Evolutionary conservation across 2,888 invertebrate genomes (phyloP), one percentile per base, ranked within the genome.

Genomic region (Patella caerulea): DNA sequence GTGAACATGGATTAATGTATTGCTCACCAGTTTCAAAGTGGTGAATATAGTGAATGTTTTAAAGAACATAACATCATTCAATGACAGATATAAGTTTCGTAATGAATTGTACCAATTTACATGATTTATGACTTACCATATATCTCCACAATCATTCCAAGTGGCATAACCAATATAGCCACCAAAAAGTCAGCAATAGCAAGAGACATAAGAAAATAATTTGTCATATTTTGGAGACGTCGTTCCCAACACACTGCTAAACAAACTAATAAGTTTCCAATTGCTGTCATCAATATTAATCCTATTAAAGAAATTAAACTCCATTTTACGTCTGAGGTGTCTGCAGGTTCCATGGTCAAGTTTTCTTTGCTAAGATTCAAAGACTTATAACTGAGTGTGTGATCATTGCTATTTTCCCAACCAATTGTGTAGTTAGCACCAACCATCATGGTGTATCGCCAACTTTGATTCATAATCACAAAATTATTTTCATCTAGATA

Each of bases 171-270:
- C 89, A 98, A 95, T 82, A 97, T 92, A 89, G 97, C 97, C 90
- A 98, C 98, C 81, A 98, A 93, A 81, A 98, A 93, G 93, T 98
- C 98, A 75, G 98, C 98, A 79, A 98, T 96, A 75, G 98, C 97
- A 90, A 98, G 93, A n/a, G 98, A 98, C 89, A 98, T 94, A 81
- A 98, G 94, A 92, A 98, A 98, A 92, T 98, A 98, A 93, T 98
- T 98, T 83, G 98, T 98, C 87, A 97, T 96, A 92, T 97, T 98
- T 92, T 98, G 98, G 81, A 98, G 93, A 85, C 96, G 94, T 78
- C 96, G 94, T 93, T 98, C 98, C 90, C 97, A 93, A 83, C 95
- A 95, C 85, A 98, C 97, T 0, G 98, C 98, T 87, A 98, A 93
- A 92, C 98, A 98, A 86, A 98, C 98, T 81, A 98, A 93, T 85